Conservation (phyloP, 2,797 vertebrate species). For the Podarcis siculus region DNA sequence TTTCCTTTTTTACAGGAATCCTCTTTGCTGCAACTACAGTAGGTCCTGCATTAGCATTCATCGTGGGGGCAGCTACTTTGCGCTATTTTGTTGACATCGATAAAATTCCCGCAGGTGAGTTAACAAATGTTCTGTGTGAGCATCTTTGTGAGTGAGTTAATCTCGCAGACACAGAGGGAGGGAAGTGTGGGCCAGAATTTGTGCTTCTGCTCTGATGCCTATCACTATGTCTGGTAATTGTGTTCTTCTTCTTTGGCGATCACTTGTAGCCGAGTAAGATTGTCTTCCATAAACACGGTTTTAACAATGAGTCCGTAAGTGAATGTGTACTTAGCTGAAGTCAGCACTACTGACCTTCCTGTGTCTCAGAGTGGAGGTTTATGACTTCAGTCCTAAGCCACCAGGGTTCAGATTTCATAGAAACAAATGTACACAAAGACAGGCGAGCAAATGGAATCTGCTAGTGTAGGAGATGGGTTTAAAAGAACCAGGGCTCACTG, state of each 20-base stretch:
- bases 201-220: no score
- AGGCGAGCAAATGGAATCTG: no score
- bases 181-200: no score
- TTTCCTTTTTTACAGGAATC: conserved; percentile 79
- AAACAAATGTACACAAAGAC: not conserved
- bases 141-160: not conserved
- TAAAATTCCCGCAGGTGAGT: conserved; percentile 79
- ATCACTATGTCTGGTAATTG: not conserved
- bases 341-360: not conserved
- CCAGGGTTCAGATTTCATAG: not conserved
- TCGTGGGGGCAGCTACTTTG: conserved; percentile 85
- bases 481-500: no score
- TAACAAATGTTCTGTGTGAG: accelerated
- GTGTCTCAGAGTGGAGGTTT: not conserved
- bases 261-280: no score
- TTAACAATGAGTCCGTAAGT: no score
- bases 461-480: not conserved
- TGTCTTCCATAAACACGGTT: no score
- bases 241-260: no score
- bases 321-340: no score
- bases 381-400: not conserved
- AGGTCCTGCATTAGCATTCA: conserved; percentile 88
- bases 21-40: conserved; percentile 86
- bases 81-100: conserved; percentile 90
- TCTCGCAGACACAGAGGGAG: not conserved